phyloP scores from a whole-genome alignment of 2,888 invertebrate genomes.

The Cantharis rufa region DNA sequence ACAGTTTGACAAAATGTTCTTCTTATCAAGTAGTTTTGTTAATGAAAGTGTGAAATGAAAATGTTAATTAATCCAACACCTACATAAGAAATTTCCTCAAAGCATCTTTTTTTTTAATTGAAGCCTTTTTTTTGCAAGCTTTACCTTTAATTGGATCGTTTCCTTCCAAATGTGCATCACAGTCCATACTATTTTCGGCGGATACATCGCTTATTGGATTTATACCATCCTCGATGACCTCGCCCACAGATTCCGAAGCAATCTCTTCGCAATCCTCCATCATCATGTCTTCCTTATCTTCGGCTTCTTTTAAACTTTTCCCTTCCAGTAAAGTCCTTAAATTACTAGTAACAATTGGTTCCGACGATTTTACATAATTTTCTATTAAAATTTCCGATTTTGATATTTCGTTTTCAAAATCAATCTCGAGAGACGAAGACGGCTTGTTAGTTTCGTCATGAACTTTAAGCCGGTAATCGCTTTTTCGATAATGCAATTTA shows the following conservation, averaged over 20 bases:
- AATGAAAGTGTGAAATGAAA: background rate
- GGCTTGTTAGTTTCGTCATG: slow-evolving; percentile 22
- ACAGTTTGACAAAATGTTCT: background rate
- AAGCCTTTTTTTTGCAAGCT: slow-evolving; percentile 12
- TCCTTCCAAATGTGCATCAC: slow-evolving; percentile 6
- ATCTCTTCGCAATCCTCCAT: slow-evolving; percentile 4
- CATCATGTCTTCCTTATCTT: background rate
- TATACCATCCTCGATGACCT: background rate
- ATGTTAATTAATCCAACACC: background rate
- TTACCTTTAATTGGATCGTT: slow-evolving; percentile 12
- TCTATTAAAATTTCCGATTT: background rate
- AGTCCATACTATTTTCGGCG: slow-evolving; percentile 2
- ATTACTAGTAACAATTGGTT: background rate
- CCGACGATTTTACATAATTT: background rate
- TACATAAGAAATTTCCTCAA: background rate
- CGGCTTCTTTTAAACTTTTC: background rate
- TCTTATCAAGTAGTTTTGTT: background rate
- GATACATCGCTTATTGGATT: background rate
- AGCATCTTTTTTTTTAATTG: background rate
- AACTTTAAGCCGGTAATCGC: slow-evolving; percentile 49
- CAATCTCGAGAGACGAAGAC: slow-evolving; percentile 37
- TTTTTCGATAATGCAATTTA: slow-evolving; percentile 49
- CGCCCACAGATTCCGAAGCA: slow-evolving; percentile 19
- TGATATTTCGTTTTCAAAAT: slow-evolving; percentile 1
- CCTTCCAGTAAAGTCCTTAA: background rate